Percentiles rank a stretch among this genome's conserved stretches.
phyloP scores from a whole-genome alignment of 1,140 invertebrate genomes.

The Drosophila guanche region DNA sequence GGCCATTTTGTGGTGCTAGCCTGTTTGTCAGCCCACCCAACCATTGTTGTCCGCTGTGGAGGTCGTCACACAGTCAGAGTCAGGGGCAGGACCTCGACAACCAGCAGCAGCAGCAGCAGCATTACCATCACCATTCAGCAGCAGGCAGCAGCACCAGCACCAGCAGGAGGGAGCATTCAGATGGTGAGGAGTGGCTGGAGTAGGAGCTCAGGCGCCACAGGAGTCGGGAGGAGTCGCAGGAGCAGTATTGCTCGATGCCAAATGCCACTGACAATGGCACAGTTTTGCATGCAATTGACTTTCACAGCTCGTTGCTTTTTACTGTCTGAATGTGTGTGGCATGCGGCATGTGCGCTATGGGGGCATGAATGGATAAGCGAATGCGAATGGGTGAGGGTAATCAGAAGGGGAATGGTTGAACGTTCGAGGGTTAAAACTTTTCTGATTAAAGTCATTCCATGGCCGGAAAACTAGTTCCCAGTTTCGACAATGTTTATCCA shows the following conservation, averaged over 20 bases:
- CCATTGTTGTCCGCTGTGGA: constrained; percentile 53
- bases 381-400: constrained; percentile 14
- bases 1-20: constrained; percentile 66
- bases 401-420: too few relatives aligned
- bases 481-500: constrained; percentile 27
- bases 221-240: not conserved
- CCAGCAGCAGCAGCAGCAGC: constrained; percentile 17
- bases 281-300: constrained; percentile 82
- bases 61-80: constrained; percentile 61
- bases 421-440: too few relatives aligned
- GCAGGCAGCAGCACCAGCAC: constrained; percentile 8
- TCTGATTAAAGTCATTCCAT: too few relatives aligned
- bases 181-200: constrained; percentile 15
- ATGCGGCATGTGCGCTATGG: not conserved
- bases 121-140: constrained; percentile 17
- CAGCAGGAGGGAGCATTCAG: constrained; percentile 22
- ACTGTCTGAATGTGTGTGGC: constrained; percentile 61
- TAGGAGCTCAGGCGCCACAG: not conserved
- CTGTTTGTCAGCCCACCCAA: constrained; percentile 53
- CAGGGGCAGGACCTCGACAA: constrained; percentile 27
- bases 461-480: too few relatives aligned
- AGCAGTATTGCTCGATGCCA: constrained; percentile 37
- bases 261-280: constrained; percentile 72
- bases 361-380: constrained; percentile 10
- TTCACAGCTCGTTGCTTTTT: constrained; percentile 80